Base-by-base conservation (phyloP, 2,113 vertebrate genomes). In the Lathamus discolor region DNA sequence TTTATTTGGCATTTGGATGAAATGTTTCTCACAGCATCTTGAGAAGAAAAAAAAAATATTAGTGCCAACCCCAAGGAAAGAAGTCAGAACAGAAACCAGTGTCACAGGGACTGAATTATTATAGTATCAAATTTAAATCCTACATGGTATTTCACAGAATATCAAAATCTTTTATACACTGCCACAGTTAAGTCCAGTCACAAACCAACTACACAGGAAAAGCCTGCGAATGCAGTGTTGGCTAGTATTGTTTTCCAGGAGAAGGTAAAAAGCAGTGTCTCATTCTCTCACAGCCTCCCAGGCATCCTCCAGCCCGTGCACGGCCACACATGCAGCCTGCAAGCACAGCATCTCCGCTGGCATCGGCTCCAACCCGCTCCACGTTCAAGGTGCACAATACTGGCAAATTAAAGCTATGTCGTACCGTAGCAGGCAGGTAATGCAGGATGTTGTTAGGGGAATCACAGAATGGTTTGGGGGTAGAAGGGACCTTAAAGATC, bases 1-100 rank as follows among this genome's bases (percentile, higher is more conserved):
- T 99, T 99, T 99, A 99, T 99, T 99, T 99, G 99, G 99, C 98
- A 98, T 99, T 99, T 99, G 96, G 97, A 98, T 99, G 98, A 98
- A 98, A 99, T 98, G 98, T 98, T 98, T 98, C 97, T 98, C 98
- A 99, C 98, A 98, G 98, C 98, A 97, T 98, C 96, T 98, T 98
- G 95, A 98, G 85, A 96, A 96, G 92, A 94, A 73, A 69, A 68
- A 74, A 96, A 95, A 87, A 97, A 97, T 86, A 98, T 97, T 98
- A 98, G 98, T 98, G 97, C 89, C 95, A 98, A 97, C 96, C 96
- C 95, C 94, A 96, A 95, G 94, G 97, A 95, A 86, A 97, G 95
- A 96, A 92, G 91, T 95, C 96, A 98, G 97, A 97, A 95, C 87
- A 97, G 94, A 92, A 92, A 95, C 49, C 86, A 97, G 84, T 78